Base-by-base conservation (phyloP, 1,140 invertebrate species). In the Psix sp. region DNA sequence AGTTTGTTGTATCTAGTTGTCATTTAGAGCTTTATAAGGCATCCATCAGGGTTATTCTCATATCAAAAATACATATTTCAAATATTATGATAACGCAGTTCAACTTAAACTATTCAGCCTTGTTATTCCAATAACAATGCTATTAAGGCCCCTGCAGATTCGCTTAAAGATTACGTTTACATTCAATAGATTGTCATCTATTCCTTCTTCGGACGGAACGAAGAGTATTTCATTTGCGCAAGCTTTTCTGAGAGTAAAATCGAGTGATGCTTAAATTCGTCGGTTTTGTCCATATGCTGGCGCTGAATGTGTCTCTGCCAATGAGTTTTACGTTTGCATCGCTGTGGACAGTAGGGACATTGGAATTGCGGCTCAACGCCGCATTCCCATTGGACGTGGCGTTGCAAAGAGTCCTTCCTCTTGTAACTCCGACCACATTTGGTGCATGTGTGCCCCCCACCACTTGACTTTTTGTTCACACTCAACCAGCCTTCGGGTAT, bases 351-450 rank as follows among this genome's bases (percentile, higher is more conserved):
- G 70, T 91, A 88, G 5, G 90, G 88, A 75, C 92, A 92, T 13
- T 89, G 89, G 70, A 93, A 93, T 20, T 90, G 89, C 10, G 92
- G 92, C 57, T 90, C 90, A 20, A 91, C 90, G 43, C 90, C 91
- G 79, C 91, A 92, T 77, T 92, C 91, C 81, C 91, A 92, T 7
- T 89, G 89, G 65, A 90, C 83, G 68, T 93, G 91, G 1, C 91
- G 86, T 63, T 91, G 90, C 42, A 92, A 76, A 6, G 90, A 90
- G 49, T 91, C 90, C 80, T 92, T 92, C 10, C 91, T 86, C 68
- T 89, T 88, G 77, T 93, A 93, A 35, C 84, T 89, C 66, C 91
- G 88, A 26, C 89, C 89, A 65, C 92, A 93, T 39, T 88, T 87
- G 1, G 82, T 78, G 80, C 92, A 93, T 1, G 79, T 78, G 68